These are phyloP conservation scores for Ctenochaetus hawaiiensis DNA, from an alignment of 2,797 vertebrate genomes.

Conservation along the genomic window DNA sequence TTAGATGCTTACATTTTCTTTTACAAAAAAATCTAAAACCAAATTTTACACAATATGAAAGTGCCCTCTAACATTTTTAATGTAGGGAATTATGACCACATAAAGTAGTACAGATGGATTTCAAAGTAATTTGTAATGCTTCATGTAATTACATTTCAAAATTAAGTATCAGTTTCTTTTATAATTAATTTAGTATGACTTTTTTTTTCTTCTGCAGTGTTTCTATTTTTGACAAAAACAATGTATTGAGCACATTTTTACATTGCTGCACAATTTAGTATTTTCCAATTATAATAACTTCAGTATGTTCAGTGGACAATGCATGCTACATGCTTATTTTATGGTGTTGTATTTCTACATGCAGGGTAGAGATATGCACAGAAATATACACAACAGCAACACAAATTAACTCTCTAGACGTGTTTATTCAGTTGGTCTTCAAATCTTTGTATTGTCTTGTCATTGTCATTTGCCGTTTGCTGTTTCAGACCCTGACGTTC, in stretches of 20 bases:
- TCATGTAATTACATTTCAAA: not conserved
- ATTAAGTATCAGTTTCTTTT: not conserved
- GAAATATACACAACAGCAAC: conserved; percentile 13
- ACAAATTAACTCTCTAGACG: conserved; percentile 40
- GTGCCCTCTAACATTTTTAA: not conserved
- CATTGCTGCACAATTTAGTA: not conserved
- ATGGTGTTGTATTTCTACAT: not conserved
- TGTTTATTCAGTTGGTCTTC: conserved; percentile 51
- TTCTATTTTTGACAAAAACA: not conserved
- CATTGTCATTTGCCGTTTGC: conserved; percentile 78
- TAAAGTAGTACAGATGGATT: not conserved
- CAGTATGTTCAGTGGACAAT: conserved; percentile 1
- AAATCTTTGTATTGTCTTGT: conserved; percentile 78
- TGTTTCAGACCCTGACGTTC: conserved; percentile 73
- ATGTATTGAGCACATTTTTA: not conserved
- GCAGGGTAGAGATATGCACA: conserved; percentile 8
- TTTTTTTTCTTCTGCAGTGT: conserved; percentile 9
- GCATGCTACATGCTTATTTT: conserved; percentile 9
- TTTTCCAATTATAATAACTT: not conserved
- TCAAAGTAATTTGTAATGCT: not conserved
- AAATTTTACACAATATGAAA: not conserved
- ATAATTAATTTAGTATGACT: not conserved
- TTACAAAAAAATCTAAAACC: not conserved
- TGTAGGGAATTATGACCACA: not conserved
- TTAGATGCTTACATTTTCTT: no score